Conservation (phyloP, 2,888 invertebrate species). For the Deilephila elpenor region DNA sequence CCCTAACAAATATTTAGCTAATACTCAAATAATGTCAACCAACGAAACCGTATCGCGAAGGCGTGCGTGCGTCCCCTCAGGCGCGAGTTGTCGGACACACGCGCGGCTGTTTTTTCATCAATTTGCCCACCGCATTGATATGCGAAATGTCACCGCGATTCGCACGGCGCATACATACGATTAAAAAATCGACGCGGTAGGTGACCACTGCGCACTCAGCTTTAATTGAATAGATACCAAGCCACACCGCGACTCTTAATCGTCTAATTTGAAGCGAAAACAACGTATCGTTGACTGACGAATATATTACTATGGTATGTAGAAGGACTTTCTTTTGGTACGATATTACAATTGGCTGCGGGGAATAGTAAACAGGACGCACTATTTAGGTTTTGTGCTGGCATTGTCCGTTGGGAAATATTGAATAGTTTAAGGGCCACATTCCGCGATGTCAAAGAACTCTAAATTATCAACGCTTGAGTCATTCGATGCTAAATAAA, state of each 20-base stretch:
- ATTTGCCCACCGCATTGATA: constrained; percentile 79
- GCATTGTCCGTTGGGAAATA: constrained; percentile 51
- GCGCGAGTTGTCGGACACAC: constrained; percentile 41
- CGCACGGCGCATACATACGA: constrained; percentile 83
- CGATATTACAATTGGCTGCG: constrained; percentile 66
- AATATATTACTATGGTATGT: constrained; percentile 79
- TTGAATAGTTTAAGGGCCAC: constrained; percentile 44
- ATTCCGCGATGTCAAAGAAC: constrained; percentile 30
- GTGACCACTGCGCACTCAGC: constrained; percentile 76
- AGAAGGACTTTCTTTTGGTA: constrained; percentile 82
- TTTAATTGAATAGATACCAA: constrained; percentile 82
- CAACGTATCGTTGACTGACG: constrained; percentile 71
- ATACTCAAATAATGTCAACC: too few relatives aligned
- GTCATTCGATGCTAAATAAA: constrained; percentile 11
- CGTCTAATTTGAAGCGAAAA: constrained; percentile 84
- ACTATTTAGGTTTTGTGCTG: constrained; percentile 56
- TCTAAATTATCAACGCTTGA: constrained; percentile 20
- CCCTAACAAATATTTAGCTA: too few relatives aligned
- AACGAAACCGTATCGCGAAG: background rate
- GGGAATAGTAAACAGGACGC: constrained; percentile 72
- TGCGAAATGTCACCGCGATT: constrained; percentile 76
- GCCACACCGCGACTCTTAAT: constrained; percentile 78
- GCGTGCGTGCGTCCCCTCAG: constrained; percentile 10
- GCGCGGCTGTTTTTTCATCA: constrained; percentile 71
- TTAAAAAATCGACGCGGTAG: constrained; percentile 83